A percentile compares a stretch with the other conserved stretches of the same genome.
Conservation (phyloP, 1,140 invertebrate genomes). For the Gryllus bimaculatus region DNA sequence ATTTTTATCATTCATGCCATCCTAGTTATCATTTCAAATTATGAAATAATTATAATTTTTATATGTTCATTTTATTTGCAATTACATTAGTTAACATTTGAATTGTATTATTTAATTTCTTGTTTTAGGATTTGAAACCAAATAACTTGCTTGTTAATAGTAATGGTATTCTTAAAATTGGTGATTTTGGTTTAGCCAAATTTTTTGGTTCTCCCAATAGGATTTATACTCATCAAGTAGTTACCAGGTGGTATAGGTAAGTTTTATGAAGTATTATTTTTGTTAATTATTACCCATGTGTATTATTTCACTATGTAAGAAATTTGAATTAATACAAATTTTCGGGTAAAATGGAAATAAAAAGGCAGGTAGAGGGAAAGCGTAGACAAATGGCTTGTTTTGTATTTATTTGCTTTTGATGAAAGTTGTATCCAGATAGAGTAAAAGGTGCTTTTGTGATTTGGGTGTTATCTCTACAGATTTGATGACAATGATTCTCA, state of each 20-base stretch:
- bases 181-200: constrained; percentile 97
- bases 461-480: too few relatives aligned
- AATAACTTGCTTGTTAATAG: constrained; percentile 95
- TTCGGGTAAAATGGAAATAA: too few relatives aligned
- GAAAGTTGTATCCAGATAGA: too few relatives aligned
- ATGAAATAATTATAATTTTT: too few relatives aligned
- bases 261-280: neutral
- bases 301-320: neutral
- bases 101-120: neutral
- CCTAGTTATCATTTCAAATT: neutral
- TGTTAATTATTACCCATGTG: too few relatives aligned
- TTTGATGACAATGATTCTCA: too few relatives aligned
- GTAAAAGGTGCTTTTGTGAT: too few relatives aligned
- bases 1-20: neutral
- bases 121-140: constrained; percentile 84
- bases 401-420: too few relatives aligned
- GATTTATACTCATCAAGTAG: constrained; percentile 97
- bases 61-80: too few relatives aligned
- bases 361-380: too few relatives aligned
- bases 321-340: neutral
- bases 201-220: constrained; percentile 93
- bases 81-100: neutral
- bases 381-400: too few relatives aligned
- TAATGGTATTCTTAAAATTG: constrained; percentile 88
- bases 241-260: constrained; percentile 86